Conservation (phyloP, 2,797 vertebrate genomes). For the Anisognathus igniventris region DNA sequence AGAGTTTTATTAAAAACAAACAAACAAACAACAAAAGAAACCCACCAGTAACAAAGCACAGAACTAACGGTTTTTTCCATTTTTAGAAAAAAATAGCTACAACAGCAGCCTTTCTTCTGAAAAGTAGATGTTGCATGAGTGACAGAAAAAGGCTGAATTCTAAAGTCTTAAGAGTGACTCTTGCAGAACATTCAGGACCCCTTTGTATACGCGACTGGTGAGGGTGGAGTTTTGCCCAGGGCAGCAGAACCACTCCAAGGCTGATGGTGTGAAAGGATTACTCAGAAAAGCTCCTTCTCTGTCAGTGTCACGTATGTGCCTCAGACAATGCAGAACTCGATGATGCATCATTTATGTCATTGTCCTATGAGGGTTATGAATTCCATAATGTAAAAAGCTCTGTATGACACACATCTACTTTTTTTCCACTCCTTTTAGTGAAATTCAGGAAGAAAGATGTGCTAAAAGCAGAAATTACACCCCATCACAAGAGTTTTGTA, state of each 20-base stretch:
- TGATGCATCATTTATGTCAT: constrained; percentile 14
- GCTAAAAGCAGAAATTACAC: background rate
- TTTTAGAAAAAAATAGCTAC: background rate
- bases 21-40: too few relatives aligned
- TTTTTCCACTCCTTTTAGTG: background rate
- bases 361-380: constrained; percentile 17
- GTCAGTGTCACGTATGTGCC: background rate
- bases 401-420: background rate
- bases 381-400: background rate
- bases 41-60: background rate
- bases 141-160: background rate
- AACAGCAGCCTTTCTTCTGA: background rate
- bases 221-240: background rate
- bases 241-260: background rate
- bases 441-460: background rate
- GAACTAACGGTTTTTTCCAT: background rate
- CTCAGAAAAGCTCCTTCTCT: background rate
- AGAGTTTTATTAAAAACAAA: background rate
- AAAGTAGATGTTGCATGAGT: background rate
- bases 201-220: background rate
- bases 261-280: background rate
- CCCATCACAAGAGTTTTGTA: background rate
- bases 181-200: background rate
- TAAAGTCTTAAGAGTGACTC: background rate
- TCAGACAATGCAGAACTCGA: background rate